A percentile compares a stretch with the other conserved stretches of the same genome.
Evolutionary conservation across 1,140 invertebrate genomes (phyloP).

Genomic region (Cotesia chilonis): DNA sequence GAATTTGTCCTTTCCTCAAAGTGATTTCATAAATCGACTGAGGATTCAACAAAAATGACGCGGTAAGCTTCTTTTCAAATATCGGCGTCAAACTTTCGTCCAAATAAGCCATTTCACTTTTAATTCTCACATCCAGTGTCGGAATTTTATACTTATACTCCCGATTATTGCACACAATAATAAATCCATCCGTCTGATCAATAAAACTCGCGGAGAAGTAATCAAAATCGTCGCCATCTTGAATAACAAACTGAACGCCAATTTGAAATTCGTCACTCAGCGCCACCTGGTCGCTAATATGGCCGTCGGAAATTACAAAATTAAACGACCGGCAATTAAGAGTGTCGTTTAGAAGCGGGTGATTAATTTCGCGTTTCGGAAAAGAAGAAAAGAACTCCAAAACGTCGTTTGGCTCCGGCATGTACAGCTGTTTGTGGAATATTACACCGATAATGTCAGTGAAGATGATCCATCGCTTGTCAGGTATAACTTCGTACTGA

Average conservation of each 20-base stretch:
- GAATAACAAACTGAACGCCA: background rate
- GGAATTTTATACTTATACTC: conserved; percentile 13
- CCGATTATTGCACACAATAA: conserved; percentile 5
- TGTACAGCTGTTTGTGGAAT: background rate
- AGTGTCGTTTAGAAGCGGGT: background rate
- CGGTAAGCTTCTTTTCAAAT: background rate
- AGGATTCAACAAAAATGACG: background rate
- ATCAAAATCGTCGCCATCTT: background rate
- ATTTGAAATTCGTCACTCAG: background rate
- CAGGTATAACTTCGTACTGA: conserved; percentile 4
- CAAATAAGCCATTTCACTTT: background rate
- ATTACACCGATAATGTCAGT: background rate
- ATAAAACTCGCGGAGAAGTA: background rate
- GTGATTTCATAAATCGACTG: conserved; percentile 8
- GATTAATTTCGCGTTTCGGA: background rate
- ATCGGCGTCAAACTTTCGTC: background rate
- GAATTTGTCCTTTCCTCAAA: background rate
- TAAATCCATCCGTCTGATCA: background rate
- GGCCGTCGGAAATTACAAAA: background rate
- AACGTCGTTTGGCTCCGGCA: conserved; percentile 8
- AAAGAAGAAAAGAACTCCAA: background rate
- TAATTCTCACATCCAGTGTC: background rate
- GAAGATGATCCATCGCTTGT: background rate
- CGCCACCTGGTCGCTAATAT: background rate
- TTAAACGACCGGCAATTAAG: background rate